Conservation (phyloP, 2,888 invertebrate genomes). For the Oxystoma pomonae region DNA sequence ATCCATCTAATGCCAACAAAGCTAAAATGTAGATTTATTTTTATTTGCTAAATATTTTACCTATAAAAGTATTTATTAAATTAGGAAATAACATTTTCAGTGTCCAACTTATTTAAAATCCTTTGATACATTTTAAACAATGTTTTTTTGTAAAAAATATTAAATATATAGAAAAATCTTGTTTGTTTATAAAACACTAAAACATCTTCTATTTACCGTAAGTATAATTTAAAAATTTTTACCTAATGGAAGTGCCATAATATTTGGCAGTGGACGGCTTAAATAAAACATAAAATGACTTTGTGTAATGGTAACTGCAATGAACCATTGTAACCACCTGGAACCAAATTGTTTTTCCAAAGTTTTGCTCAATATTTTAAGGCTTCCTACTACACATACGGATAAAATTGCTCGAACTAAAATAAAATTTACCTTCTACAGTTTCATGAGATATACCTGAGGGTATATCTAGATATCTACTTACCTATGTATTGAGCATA, state of each 20-base stretch:
- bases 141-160: too few relatives aligned
- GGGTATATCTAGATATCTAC: constrained; percentile 30
- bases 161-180: too few relatives aligned
- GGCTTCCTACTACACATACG: constrained; percentile 67
- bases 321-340: constrained; percentile 76
- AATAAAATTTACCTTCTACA: constrained; percentile 44
- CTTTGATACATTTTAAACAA: too few relatives aligned
- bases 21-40: constrained; percentile 69
- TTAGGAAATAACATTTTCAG: too few relatives aligned
- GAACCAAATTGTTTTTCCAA: constrained; percentile 75
- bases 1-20: constrained; percentile 76
- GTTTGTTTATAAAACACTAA: too few relatives aligned
- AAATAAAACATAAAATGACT: constrained; percentile 98
- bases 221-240: constrained; percentile 37
- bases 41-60: too few relatives aligned
- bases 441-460: constrained; percentile 5
- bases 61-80: too few relatives aligned
- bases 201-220: constrained; percentile 11
- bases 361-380: constrained; percentile 69
- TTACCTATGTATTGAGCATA: constrained; percentile 85
- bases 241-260: constrained; percentile 90
- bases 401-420: constrained; percentile 81
- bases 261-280: constrained; percentile 91
- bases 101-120: too few relatives aligned
- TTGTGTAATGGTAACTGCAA: constrained; percentile 82